Conservation (phyloP, 2,888 invertebrate genomes). For the Pachycephus smyrnensis region DNA sequence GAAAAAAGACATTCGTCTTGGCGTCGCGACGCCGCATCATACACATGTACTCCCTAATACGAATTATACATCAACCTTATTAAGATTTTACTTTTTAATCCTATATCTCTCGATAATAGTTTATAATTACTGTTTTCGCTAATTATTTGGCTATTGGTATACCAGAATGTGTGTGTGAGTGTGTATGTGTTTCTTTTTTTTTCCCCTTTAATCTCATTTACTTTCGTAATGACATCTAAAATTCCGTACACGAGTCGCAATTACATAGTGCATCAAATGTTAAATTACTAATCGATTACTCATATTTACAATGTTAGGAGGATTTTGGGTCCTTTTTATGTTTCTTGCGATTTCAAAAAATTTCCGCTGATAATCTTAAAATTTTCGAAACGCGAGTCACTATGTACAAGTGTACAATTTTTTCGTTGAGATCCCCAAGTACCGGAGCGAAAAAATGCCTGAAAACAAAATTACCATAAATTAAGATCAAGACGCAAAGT, state of each 20-base stretch:
- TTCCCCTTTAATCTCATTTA: neutral
- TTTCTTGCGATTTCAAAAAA: neutral
- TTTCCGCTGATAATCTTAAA: slow-evolving; percentile 11
- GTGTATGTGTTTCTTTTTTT: slow-evolving; percentile 10
- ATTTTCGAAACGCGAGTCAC: slow-evolving; percentile 6
- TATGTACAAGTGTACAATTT: neutral
- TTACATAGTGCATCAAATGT: slow-evolving; percentile 31
- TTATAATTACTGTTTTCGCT: slow-evolving; percentile 36
- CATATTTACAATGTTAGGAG: slow-evolving; percentile 5
- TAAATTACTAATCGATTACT: slow-evolving; percentile 11
- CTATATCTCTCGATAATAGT: slow-evolving; percentile 27
- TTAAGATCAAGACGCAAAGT: neutral
- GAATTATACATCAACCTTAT: slow-evolving; percentile 51
- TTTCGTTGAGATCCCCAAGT: neutral
- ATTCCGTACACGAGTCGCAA: slow-evolving; percentile 22
- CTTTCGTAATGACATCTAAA: slow-evolving; percentile 26
- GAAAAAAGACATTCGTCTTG: slow-evolving; percentile 1
- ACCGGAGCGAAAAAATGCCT: neutral
- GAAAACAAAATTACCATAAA: neutral
- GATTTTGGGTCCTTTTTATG: neutral
- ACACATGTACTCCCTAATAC: slow-evolving; percentile 34
- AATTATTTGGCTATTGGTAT: slow-evolving; percentile 37
- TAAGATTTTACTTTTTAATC: slow-evolving; percentile 36
- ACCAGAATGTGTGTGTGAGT: slow-evolving; percentile 30
- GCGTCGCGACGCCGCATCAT: neutral